These are phyloP conservation scores for Muschampia plurimacula DNA, from an alignment of 2,888 invertebrate species.

Conservation along the genomic window DNA sequence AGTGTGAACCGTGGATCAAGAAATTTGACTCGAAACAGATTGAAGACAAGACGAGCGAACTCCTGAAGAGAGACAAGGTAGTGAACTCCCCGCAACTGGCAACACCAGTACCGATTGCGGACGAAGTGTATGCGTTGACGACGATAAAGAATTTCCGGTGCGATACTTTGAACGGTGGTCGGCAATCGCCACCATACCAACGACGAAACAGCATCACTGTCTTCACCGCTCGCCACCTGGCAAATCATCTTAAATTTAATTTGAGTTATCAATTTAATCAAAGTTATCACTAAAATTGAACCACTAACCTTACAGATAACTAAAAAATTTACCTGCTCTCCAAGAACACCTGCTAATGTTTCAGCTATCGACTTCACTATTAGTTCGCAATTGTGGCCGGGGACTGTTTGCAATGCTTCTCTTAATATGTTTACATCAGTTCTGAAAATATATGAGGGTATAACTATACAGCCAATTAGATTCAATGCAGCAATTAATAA, in stretches of 20 bases:
- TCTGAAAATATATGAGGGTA: slow-evolving; percentile 52
- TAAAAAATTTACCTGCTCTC: slow-evolving; percentile 87
- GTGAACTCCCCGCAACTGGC: slow-evolving; percentile 36
- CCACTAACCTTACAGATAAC: background rate
- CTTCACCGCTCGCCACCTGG: slow-evolving; percentile 73
- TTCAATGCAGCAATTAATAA: too few species aligned
- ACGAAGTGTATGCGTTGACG: slow-evolving; percentile 70
- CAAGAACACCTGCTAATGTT: slow-evolving; percentile 92
- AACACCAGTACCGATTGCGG: slow-evolving; percentile 46
- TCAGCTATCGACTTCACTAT: slow-evolving; percentile 93
- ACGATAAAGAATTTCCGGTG: slow-evolving; percentile 71
- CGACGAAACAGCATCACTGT: slow-evolving; percentile 70
- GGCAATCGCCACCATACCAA: slow-evolving; percentile 77
- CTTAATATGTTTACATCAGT: slow-evolving; percentile 88
- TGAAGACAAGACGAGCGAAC: slow-evolving; percentile 24
- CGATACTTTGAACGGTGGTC: slow-evolving; percentile 65
- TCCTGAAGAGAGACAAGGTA: background rate
- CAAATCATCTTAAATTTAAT: slow-evolving; percentile 37
- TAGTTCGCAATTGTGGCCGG: slow-evolving; percentile 93
- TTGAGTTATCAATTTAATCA: slow-evolving; percentile 32
- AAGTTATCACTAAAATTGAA: background rate
- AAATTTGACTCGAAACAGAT: slow-evolving; percentile 51
- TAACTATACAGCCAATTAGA: background rate
- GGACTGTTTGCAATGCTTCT: slow-evolving; percentile 93
- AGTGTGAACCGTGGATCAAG: slow-evolving; percentile 50